Evolutionary conservation across 2,888 invertebrate genomes (phyloP), one percentile per base, ranked within the genome.

Genomic region (Nomada hirtipes): DNA sequence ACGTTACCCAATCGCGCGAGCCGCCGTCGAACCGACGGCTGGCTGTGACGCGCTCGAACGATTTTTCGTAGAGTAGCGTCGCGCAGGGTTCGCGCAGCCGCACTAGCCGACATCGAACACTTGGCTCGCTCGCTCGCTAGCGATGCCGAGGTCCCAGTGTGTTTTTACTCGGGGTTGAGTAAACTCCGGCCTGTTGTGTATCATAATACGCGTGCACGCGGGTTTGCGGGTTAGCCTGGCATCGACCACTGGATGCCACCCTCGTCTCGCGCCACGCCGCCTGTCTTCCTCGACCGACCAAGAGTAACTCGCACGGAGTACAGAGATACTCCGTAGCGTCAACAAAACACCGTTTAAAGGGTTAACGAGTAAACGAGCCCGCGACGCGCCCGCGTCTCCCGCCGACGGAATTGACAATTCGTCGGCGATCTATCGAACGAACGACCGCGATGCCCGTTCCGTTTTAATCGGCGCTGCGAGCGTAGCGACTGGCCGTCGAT

Each of bases 181-280:
- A 97, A 97, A 97, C 97, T 95, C 94, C 95, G 94, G 94, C 95
- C 96, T 97, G 97, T 97, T 97, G 96, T 97, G 96, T 96, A 96
- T 96, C 96, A 96, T 96, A 97, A 97, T 96, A 97, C 89, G 86
- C 89, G 89, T 86, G 90, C 89, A 89, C 89, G 90, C 91, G 90
- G 86, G 86, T 91, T 88, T 89, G 88, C 89, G 87, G 88, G 87
- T 87, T 89, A 87, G 84, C 88, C 78, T 82, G 67, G 83, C 85
- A 77, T 86, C 85, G 88, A 82, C 83, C 84, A 86, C 88, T 76
- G 84, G 76, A 87, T 87, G 88, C 71, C 74, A 79, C 76, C 85
- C 78, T 82, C 78, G 88, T 72, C 68, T 83, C 83, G 74, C 57
- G 44, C 76, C 84, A 76, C 75, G 68, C 76, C 79, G 86, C 61